Evolutionary conservation across 2,797 vertebrate genomes (phyloP), one percentile per base, ranked within the genome.

Genomic region (Heterohyrax brucei): DNA sequence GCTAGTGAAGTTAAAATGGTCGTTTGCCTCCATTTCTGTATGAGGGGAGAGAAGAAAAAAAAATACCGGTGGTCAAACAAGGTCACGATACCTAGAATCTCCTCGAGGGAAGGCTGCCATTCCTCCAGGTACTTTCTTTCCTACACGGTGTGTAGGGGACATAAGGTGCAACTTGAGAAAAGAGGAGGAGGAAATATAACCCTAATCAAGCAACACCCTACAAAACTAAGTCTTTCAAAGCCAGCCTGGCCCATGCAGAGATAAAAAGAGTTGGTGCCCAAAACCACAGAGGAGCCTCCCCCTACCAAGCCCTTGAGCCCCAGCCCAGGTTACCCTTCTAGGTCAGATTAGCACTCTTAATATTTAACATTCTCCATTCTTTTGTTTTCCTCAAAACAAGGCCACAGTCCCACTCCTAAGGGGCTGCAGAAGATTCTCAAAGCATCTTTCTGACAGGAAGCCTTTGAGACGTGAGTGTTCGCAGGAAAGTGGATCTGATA

Each of bases 21-120:
- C 99, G 98, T 99, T 99, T 96, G 99, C 99, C 98, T 99, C 99
- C 99, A 99, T 99, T 96, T 98, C 99, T 99, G 98, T 81, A 97
- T 22, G 87, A 95, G 56, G 80, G 80, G n/a, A 98, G 16, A 97
- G 93, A 92, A 88, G 66, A 30, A 33, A 33, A 62, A 0, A 93
- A 96, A 96, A 96, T 89, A 97, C 91, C 88, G 79, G 75, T 0
- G 33, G 93, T 97, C 96, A 97, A 97, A 97, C 87, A 96, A 84
- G 80, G 87, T 96, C 91, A 94, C 70, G 39, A 93, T 62, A 97
- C 48, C 56, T 96, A 33, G 61, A 93, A 33, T 0, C 0, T 2
- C 46, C 44, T 44, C 73, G 6, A 3, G 0, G 24, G n/a, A 93
- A 48, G 18, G 0, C 14, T 70, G 64, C 77, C 46, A 10, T 16